Base-by-base conservation (phyloP, 2,797 vertebrate species). In the Sebastes diploproa region DNA sequence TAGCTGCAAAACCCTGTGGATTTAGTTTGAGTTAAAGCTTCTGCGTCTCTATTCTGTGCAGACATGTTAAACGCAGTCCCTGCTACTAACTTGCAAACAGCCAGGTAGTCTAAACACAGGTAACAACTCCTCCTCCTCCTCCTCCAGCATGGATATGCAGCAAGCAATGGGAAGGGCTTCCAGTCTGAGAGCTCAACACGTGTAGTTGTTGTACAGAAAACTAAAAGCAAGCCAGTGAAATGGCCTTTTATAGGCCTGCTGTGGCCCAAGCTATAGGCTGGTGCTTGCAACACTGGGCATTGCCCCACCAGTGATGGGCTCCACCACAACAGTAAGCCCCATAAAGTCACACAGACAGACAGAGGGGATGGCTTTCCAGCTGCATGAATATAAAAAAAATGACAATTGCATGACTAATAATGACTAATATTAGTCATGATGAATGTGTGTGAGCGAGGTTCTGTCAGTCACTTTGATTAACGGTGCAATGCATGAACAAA, bases 91-190 rank as follows among this genome's bases (percentile, higher is more conserved):
- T 83, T 80, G 34, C 71, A 83, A 83, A 32, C 88, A 78, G 78
- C 79, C 92, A 95, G 94, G 94, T 96, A 93, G 84, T 89, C 89
- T 91, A 85, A 85, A 81, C 60, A 86, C 95, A 96, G 95, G 95
- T 96, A 95, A 94, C 89, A 92, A 91, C 91, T 90, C 92, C 90
- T 93, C 89, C 90, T 91, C 87, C 91, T 88, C 88, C 91, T 88
- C 75, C 84, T 80, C 75, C 81, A 77, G 90, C 78, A 56, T 86
- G 91, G 86, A 87, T 90, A 84, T 77, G 84, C 88, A 86, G 89
- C 46, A 50, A 75, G 86, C 46, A 85, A 92, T 90, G 94, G 95
- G 95, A 93, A 84, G 93, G 94, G 91, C 93, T 92, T 93, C 77
- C 62, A 73, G 71, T 14, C 86, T 80, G 72, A 85, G 87, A 85